Conservation (phyloP, 2,888 invertebrate species). For the Chouioia cunea region DNA sequence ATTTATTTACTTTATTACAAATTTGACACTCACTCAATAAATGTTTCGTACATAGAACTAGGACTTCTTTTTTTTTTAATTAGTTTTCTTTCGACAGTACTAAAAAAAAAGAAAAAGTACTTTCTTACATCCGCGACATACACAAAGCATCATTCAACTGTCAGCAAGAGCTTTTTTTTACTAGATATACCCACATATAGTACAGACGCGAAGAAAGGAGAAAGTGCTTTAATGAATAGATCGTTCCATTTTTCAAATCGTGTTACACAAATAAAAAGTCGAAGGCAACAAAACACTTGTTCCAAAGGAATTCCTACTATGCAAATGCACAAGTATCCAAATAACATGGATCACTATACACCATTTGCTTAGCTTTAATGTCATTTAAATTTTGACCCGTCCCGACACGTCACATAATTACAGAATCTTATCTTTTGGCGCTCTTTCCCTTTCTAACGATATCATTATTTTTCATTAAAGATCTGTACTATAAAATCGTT, state of each 20-base stretch:
- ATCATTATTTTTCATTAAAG: background rate
- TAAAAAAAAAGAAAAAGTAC: conserved; percentile 50
- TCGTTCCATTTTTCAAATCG: conserved; percentile 19
- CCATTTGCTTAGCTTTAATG: conserved; percentile 28
- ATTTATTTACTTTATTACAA: conserved; percentile 67
- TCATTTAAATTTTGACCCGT: conserved; percentile 37
- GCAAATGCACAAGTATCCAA: conserved; percentile 20
- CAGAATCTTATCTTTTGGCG: conserved; percentile 29
- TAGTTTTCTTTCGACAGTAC: conserved; percentile 51
- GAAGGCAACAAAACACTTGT: conserved; percentile 24
- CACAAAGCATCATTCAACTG: conserved; percentile 50
- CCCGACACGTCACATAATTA: conserved; percentile 29
- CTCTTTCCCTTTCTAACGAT: conserved; percentile 46
- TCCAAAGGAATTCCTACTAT: conserved; percentile 21
- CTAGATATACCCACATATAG: conserved; percentile 45
- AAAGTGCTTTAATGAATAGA: conserved; percentile 27
- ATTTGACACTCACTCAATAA: conserved; percentile 65
- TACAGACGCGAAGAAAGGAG: conserved; percentile 47
- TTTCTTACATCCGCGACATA: conserved; percentile 54
- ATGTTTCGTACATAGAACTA: conserved; percentile 57
- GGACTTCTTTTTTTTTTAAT: conserved; percentile 57
- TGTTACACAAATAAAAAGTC: background rate
- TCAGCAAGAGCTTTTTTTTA: conserved; percentile 26
- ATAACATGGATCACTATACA: conserved; percentile 31
- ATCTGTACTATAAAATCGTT: conserved; percentile 40